Evolutionary conservation across 2,888 invertebrate genomes (phyloP).

Genomic region (Gortyna flavago): DNA sequence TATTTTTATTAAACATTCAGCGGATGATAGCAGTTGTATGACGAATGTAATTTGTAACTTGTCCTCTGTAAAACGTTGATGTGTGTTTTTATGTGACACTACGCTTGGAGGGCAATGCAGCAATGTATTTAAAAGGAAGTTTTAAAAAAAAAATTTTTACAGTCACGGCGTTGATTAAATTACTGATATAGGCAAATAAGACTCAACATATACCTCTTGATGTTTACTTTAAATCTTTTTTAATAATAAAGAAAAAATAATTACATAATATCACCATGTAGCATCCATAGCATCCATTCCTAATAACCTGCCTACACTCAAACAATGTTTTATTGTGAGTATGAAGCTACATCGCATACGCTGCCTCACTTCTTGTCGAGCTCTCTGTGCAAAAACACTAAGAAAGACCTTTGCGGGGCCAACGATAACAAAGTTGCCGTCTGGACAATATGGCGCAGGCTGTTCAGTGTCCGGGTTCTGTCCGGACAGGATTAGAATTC

Average conservation of each 20-base stretch:
- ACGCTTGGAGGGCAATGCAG: not conserved
- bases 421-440: not conserved
- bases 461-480: not conserved
- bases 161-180: not conserved
- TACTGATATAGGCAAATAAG: not conserved
- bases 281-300: not conserved
- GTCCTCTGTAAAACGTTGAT: not conserved
- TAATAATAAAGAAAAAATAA: not conserved
- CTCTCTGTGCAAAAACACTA: too few relatives aligned
- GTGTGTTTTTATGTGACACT: conserved; percentile 13
- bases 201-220: not conserved
- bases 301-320: not conserved
- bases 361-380: too few relatives aligned
- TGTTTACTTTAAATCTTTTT: not conserved
- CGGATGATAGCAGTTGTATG: conserved; percentile 38
- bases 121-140: not conserved
- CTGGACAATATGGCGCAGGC: conserved; percentile 27
- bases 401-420: too few relatives aligned
- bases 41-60: conserved; percentile 21
- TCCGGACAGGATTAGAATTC: conserved; percentile 42
- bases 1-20: conserved; percentile 46
- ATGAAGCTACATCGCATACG: too few relatives aligned
- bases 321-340: not conserved
- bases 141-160: not conserved
- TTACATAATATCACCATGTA: not conserved